Base-by-base conservation (phyloP, 2,113 vertebrate species). In the Cyprinodon variegatus region DNA sequence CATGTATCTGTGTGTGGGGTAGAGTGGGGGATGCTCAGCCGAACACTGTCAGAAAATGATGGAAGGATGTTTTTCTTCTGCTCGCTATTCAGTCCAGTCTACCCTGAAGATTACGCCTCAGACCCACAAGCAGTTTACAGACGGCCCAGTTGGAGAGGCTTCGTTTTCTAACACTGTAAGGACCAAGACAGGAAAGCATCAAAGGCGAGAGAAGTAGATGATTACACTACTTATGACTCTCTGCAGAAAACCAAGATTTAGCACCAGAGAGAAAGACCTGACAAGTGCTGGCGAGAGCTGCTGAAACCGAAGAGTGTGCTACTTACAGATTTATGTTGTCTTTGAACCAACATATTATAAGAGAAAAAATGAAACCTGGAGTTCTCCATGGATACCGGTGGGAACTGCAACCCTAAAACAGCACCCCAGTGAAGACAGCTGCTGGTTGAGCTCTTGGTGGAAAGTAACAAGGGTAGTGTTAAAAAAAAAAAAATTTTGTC, bases 61-160 rank as follows among this genome's bases (percentile, higher is more conserved):
- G 79, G 81, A 90, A 74, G 74, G 76, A 59, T 93, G 89, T 90
- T 91, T 91, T 94, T 89, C 86, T 91, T 92, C 86, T 88, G 80
- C 81, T 77, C 74, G 69, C 64, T 53, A 79, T 66, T 68, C 65
- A 76, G 81, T 76, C 77, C 73, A 74, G 73, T 66, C 68, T 76
- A 75, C 50, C 65, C 83, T 66, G 62, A 59, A 74, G 60, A 71
- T 79, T 73, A 81, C 65, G 39, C 86, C 83, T 65, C 81, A 86
- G 87, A 88, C 78, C 39, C 72, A 50, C 40, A 36, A 41, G 74
- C 57, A 69, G 81, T 63, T 83, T 86, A 81, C 75, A 73, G 78
- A 67, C 82, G 77, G 79, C 76, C 82, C 92, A 91, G 90, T 86
- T 79, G 72, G 83, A 76, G 82, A 79, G 75, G 68, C 62, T 65